These are phyloP conservation scores for Lasioglossum morio DNA, from an alignment of 2,888 invertebrate genomes.

Conservation along the genomic window DNA sequence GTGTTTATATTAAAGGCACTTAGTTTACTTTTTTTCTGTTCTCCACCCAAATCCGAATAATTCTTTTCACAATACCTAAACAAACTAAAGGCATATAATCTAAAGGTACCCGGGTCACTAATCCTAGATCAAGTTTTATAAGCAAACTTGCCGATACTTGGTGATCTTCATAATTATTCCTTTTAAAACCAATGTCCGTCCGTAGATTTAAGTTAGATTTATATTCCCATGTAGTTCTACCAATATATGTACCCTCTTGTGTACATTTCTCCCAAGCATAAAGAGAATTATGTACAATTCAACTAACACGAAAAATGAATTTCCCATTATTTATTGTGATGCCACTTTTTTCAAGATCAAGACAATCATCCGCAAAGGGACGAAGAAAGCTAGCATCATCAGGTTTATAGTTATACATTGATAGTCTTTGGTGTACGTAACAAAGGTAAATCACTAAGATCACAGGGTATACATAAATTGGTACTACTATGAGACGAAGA, in stretches of 20 bases:
- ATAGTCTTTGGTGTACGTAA: not conserved
- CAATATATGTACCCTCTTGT: too few relatives aligned
- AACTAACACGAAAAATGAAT: not conserved
- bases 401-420: not conserved
- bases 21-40: not conserved
- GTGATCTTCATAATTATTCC: slow-evolving; percentile 4
- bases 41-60: not conserved
- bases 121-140: slow-evolving; percentile 10
- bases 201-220: slow-evolving; percentile 9
- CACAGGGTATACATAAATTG: not conserved
- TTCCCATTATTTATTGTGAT: not conserved
- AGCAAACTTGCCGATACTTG: not conserved
- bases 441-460: not conserved
- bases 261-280: too few relatives aligned
- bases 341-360: not conserved
- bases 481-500: not conserved
- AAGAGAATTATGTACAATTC: too few relatives aligned
- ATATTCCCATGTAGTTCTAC: too few relatives aligned
- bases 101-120: not conserved
- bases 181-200: not conserved
- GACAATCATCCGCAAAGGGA: not conserved
- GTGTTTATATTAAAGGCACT: not conserved
- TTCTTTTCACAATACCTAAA: not conserved
- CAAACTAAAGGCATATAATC: slow-evolving; percentile 6
- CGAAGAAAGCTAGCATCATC: not conserved